A percentile compares a stretch with the other conserved stretches of the same genome.
These are phyloP conservation scores for Latrodectus geometricus DNA, from an alignment of 1,140 invertebrate species.

Conservation along the genomic window DNA sequence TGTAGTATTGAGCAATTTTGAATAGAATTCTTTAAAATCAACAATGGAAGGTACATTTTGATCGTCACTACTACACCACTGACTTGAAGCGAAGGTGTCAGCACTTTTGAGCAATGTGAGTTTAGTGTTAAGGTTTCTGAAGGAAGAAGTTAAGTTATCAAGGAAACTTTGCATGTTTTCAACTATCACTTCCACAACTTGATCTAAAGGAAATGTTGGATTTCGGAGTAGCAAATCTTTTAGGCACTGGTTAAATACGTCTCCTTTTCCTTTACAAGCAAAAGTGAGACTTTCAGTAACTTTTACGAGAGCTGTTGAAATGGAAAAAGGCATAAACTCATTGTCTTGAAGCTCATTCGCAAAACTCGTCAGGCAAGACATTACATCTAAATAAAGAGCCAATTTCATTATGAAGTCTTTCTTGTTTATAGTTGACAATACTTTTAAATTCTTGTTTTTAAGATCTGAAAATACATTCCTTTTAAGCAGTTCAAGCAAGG, in stretches of 20 bases:
- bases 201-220: neutral
- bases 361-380: constrained; percentile 5
- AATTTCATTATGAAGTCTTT: constrained; percentile 4
- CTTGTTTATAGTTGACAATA: neutral
- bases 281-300: neutral
- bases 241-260: neutral
- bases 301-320: neutral
- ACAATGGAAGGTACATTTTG: too few relatives aligned
- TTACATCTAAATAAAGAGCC: constrained; percentile 5
- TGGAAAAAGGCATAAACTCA: neutral
- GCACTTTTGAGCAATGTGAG: neutral
- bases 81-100: neutral
- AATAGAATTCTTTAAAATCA: neutral
- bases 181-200: neutral
- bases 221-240: neutral
- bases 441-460: neutral
- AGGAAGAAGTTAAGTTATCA: too few relatives aligned
- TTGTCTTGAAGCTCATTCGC: neutral
- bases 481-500: constrained; percentile 4
- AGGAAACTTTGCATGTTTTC: too few relatives aligned
- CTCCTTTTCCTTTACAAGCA: neutral
- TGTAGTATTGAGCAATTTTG: neutral
- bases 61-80: neutral
- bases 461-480: neutral
- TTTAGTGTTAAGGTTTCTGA: neutral